Evolutionary conservation across 2,113 vertebrate genomes (phyloP).

Genomic region (Callocephalon fimbriatum): DNA sequence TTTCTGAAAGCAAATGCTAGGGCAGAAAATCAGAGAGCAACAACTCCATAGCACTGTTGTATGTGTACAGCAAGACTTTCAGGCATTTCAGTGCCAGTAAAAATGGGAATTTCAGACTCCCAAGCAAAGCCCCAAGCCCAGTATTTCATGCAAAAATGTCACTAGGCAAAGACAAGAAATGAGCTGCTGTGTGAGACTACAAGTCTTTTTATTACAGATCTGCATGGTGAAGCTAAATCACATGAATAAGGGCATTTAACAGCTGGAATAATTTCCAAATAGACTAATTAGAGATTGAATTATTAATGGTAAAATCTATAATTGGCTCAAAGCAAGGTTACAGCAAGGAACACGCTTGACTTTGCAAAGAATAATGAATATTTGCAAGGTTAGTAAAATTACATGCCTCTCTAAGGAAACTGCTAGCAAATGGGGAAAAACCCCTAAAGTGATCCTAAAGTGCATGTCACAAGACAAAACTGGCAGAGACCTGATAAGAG

Average conservation of each 20-base stretch:
- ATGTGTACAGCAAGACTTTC: neutral
- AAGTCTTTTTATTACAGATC: neutral
- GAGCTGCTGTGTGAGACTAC: neutral
- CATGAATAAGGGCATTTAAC: constrained; percentile 29
- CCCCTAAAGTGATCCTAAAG: neutral
- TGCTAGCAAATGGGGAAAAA: neutral
- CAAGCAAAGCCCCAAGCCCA: neutral
- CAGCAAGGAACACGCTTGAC: constrained; percentile 24
- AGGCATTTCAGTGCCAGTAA: neutral
- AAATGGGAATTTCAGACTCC: neutral
- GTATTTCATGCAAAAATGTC: neutral
- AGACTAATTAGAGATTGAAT: constrained; percentile 46
- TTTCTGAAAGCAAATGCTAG: neutral
- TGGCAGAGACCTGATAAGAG: neutral
- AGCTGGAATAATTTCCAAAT: constrained; percentile 54
- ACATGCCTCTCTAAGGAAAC: constrained; percentile 9
- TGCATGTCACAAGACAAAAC: constrained; percentile 7
- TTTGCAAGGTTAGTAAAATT: constrained; percentile 46
- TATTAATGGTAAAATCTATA: constrained; percentile 52
- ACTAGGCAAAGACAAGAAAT: neutral
- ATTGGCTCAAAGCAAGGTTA: constrained; percentile 46
- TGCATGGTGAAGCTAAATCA: neutral
- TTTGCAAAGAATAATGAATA: constrained; percentile 47
- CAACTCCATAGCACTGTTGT: neutral
- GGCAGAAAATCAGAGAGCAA: neutral